Conservation (phyloP, 2,797 vertebrate species). For the Enteromius fasciolatus region DNA sequence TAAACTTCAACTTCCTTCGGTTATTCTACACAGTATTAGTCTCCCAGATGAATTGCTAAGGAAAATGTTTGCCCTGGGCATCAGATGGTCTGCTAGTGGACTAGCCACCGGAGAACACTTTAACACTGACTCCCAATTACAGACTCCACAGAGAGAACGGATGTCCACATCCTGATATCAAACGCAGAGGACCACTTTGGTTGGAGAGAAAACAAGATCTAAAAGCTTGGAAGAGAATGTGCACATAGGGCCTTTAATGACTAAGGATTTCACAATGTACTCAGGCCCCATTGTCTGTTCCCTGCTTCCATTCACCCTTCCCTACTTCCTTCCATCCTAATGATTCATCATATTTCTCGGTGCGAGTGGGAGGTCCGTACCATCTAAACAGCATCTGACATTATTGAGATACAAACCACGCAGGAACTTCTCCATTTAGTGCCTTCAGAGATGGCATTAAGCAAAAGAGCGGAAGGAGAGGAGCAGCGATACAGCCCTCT, state of each 20-base stretch:
- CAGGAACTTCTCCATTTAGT: constrained; percentile 55
- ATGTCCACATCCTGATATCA: constrained; percentile 48
- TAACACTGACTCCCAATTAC: constrained; percentile 59
- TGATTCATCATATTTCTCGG: constrained; percentile 38
- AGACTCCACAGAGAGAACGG: constrained; percentile 57
- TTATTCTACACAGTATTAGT: constrained; percentile 30
- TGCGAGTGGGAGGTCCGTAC: neutral
- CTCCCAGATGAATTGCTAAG: constrained; percentile 43
- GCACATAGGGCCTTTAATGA: constrained; percentile 20
- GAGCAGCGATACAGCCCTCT: constrained; percentile 51
- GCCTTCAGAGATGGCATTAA: constrained; percentile 56
- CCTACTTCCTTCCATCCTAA: constrained; percentile 6
- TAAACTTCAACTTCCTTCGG: constrained; percentile 39
- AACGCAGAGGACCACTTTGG: constrained; percentile 51
- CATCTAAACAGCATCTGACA: constrained; percentile 20
- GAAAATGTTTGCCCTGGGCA: constrained; percentile 30
- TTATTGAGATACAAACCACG: constrained; percentile 51
- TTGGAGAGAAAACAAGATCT: constrained; percentile 52
- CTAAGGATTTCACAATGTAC: constrained; percentile 25
- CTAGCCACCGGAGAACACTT: constrained; percentile 54
- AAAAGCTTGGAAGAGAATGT: constrained; percentile 42
- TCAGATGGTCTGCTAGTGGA: constrained; percentile 45
- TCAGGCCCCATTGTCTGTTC: neutral
- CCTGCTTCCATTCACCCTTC: neutral
- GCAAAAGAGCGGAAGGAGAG: constrained; percentile 46